Evolutionary conservation across 2,113 vertebrate genomes (phyloP), one percentile per base, ranked within the genome.

Genomic region (Sitta europaea): DNA sequence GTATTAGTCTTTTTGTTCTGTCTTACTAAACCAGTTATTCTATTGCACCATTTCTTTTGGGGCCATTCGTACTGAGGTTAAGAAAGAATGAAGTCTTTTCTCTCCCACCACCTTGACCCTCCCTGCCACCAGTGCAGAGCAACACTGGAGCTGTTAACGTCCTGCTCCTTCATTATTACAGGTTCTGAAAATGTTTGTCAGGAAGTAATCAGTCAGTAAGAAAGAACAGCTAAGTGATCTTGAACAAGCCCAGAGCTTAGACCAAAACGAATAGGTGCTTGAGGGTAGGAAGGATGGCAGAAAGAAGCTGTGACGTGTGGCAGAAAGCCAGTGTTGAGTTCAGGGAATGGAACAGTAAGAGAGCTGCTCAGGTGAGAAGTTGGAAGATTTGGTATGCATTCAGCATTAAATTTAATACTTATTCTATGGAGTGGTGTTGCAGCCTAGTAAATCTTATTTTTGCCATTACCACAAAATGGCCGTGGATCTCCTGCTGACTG

Each of bases 51-150:
- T 55, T 63, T 83, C 13, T 51, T 83, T 61, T 57, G 28, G 4
- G 6, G 7, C 10, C 12, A 42, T 79, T 68, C 33, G 83, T 36
- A 63, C 12, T 45, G 35, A 54, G 43, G 54, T 54, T 48, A 33
- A 38, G 48, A 42, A 68, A n/a, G 43, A 72, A 22, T 20, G 6
- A n/a, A n/a, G 0, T 59, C 25, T 33, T 31, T 75, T 16, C 48
- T 51, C 25, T 45, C 11, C 11, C 27, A 11, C 27, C 0, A 3
- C 19, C 12, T 67, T 11, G 5, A 16, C 20, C 29, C 24, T 67
- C 6, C n/a, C 12, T 0, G 2, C 18, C 1, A 0, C 21, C 0
- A 2, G 27, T 25, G 21, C 55, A 70, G 42, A 57, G 9, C 28
- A 75, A 12, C 1, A 2, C 9, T 81, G 38, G 77, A 70, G 18